phyloP scores from a whole-genome alignment of 2,888 invertebrate genomes.

The Ochlodes sylvanus region DNA sequence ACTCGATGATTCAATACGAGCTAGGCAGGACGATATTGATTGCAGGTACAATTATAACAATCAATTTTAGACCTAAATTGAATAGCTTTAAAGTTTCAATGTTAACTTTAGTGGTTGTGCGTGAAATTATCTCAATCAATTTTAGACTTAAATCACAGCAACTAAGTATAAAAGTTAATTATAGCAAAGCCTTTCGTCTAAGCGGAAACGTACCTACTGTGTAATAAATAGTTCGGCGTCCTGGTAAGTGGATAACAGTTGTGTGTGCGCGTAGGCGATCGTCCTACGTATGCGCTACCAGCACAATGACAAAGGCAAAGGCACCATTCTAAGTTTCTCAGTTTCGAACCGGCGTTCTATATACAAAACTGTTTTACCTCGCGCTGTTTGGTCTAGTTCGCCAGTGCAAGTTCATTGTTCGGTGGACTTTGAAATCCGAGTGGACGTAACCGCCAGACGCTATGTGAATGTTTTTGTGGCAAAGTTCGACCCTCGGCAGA shows the following conservation, averaged over 20 bases:
- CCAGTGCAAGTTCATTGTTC: slow-evolving; percentile 84
- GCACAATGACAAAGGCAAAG: slow-evolving; percentile 55
- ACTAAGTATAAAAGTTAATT: slow-evolving; percentile 2
- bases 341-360: slow-evolving; percentile 61
- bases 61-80: background rate
- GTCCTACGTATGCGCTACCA: slow-evolving; percentile 58
- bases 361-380: slow-evolving; percentile 66
- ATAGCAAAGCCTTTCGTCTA: slow-evolving; percentile 6
- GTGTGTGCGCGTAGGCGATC: slow-evolving; percentile 59
- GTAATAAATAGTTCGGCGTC: slow-evolving; percentile 5
- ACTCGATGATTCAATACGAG: slow-evolving; percentile 14
- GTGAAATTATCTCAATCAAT: background rate
- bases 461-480: slow-evolving; percentile 62
- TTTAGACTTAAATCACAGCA: background rate
- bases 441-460: slow-evolving; percentile 72
- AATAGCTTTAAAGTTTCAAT: too few species aligned
- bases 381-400: slow-evolving; percentile 82
- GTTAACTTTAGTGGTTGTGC: background rate
- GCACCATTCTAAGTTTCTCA: slow-evolving; percentile 56
- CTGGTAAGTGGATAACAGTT: slow-evolving; percentile 45
- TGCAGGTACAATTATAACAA: background rate
- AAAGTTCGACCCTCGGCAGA: slow-evolving; percentile 63
- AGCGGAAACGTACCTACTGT: slow-evolving; percentile 12
- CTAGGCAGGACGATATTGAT: background rate
- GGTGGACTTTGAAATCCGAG: slow-evolving; percentile 51